Base-by-base conservation (phyloP, 2,797 vertebrate species). In the Thripadectes ignobilis region DNA sequence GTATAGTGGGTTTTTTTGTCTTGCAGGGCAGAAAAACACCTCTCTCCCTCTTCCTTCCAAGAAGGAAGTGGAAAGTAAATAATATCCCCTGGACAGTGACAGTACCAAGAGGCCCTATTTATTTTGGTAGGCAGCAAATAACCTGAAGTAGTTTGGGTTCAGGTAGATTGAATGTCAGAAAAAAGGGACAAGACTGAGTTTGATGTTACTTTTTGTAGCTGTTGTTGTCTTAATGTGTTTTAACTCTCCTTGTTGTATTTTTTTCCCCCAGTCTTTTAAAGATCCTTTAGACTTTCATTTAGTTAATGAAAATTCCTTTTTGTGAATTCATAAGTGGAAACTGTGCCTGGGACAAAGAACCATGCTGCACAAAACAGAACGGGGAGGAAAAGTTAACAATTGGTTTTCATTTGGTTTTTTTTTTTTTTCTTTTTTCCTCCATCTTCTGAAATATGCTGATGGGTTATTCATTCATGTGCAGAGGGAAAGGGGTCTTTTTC, bases 1-100 rank as follows among this genome's bases (percentile, higher is more conserved):
- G 63, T 48, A 38, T 41, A 41, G 51, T 41, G 21, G 9, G 9
- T 30, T 48, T 91, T 51, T 91, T 93, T 89, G 46, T 78, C 36
- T 74, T 67, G 39, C 32, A 20, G 49, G 29, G 32, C 38, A 72
- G 67, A 72, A 71, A 77, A 77, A 22, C 32, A 75, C 17, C 9
- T 43, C 63, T 89, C 22, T 54, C 19, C 24, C 22, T 72, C 26
- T 52, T 93, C 61, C 18, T 48, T 67, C 51, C 2, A 14, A 78
- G 83, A 49, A 80, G 65, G 76, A 88, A 30, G 22, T 30, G 32
- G 49, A 89, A 75, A 85, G 61, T 94, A 81, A 95, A 62, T 80
- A 76, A 52, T 30, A 54, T 74, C 43, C 29, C 14, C 11, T 51
- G 14, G 29, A n/a, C 57, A 84, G 39, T 65, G 49, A 38, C 38